A percentile compares a stretch with the other conserved stretches of the same genome.
phyloP scores from a whole-genome alignment of 2,888 invertebrate genomes.

The Morpho deidamia region DNA sequence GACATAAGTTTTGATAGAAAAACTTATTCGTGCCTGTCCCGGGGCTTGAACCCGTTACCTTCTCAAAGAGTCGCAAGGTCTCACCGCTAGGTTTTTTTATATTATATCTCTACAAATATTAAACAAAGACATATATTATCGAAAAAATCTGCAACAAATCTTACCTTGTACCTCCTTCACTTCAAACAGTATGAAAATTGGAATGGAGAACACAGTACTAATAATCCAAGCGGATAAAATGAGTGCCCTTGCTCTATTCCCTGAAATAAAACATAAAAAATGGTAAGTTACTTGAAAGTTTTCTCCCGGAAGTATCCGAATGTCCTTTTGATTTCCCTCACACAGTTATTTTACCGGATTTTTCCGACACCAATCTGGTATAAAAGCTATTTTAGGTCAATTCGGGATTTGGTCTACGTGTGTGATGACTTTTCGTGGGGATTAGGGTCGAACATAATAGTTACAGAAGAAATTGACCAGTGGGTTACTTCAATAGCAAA shows the following conservation, averaged over 20 bases:
- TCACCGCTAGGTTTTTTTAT: no score
- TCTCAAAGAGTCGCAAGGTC: no score
- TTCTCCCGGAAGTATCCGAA: no score
- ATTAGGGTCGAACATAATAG: neutral
- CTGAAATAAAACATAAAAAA: conserved; percentile 70
- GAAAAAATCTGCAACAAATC: neutral
- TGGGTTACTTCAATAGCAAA: no score
- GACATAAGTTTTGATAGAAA: no score
- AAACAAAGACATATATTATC: neutral
- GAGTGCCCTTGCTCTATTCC: conserved; percentile 89
- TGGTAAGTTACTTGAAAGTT: neutral
- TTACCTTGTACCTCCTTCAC: conserved; percentile 86
- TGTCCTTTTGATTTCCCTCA: neutral
- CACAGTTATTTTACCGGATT: neutral
- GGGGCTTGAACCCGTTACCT: no score
- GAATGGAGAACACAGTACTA: conserved; percentile 89
- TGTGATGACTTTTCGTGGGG: neutral
- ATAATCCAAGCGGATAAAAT: conserved; percentile 90
- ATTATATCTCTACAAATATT: no score
- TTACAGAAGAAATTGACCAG: neutral
- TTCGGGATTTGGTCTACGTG: conserved; percentile 6
- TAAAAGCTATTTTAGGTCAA: conserved; percentile 7
- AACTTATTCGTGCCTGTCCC: no score
- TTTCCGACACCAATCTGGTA: neutral
- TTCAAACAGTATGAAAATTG: conserved; percentile 89